Percentiles rank a stretch among this genome's conserved stretches.
These are phyloP conservation scores for Arizona elegans DNA, from an alignment of 2,113 vertebrate genomes.

Conservation along the genomic window DNA sequence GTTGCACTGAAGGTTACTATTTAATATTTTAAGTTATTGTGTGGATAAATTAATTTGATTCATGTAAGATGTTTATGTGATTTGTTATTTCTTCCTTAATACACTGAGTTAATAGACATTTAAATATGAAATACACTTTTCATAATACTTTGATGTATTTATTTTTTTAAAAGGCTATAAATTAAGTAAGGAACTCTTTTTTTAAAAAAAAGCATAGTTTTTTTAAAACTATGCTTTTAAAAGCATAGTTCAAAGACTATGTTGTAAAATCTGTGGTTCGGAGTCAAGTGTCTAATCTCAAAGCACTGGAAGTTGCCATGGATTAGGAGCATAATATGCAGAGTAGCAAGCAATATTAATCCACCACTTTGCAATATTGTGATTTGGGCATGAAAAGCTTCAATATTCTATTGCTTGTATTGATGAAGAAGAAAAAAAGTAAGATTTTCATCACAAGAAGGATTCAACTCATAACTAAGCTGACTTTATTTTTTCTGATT, in stretches of 20 bases:
- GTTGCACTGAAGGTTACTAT: constrained; percentile 83
- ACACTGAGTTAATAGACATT: constrained; percentile 61
- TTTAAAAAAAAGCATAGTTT: too few relatives aligned
- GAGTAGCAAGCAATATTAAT: neutral
- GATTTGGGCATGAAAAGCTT: neutral
- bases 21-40: constrained; percentile 84
- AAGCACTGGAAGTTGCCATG: neutral
- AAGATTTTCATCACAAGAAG: neutral
- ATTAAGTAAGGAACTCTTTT: neutral
- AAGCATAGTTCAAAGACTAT: too few relatives aligned
- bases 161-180: neutral
- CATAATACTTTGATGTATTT: constrained; percentile 6
- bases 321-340: neutral
- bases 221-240: too few relatives aligned
- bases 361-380: neutral
- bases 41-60: constrained; percentile 78
- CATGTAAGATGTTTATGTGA: constrained; percentile 64
- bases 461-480: neutral
- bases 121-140: constrained; percentile 63
- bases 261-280: neutral
- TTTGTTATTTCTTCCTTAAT: constrained; percentile 55
- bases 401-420: neutral
- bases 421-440: neutral
- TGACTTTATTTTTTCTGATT: neutral
- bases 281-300: neutral